phyloP scores from a whole-genome alignment of 1,140 invertebrate species.

The Tetramorium alpestre region DNA sequence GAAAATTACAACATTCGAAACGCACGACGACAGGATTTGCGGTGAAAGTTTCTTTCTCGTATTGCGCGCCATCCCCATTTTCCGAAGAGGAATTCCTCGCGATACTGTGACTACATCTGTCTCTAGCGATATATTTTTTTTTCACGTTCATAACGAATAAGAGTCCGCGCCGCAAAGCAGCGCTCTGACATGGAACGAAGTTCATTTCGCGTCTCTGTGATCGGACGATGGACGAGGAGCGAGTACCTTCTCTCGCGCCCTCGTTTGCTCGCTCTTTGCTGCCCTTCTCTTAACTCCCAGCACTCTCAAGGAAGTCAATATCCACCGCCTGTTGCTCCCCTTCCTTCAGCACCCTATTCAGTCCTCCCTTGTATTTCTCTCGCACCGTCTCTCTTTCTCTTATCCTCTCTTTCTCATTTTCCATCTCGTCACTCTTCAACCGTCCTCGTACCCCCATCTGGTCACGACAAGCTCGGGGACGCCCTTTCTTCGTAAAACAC shows the following conservation, averaged over 20 bases:
- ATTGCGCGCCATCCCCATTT: neutral
- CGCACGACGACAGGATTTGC: conserved; percentile 31
- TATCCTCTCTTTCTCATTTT: conserved; percentile 22
- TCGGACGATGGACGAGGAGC: neutral
- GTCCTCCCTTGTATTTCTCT: conserved; percentile 31
- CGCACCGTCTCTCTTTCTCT: neutral
- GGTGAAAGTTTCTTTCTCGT: conserved; percentile 27
- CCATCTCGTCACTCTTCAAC: neutral
- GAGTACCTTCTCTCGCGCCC: neutral
- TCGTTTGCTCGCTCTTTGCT: conserved; percentile 18
- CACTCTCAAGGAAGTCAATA: conserved; percentile 66
- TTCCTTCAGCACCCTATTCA: conserved; percentile 34
- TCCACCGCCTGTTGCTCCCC: conserved; percentile 69
- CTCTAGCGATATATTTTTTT: conserved; percentile 10
- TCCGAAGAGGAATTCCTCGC: neutral
- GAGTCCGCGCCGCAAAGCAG: neutral
- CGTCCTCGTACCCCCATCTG: conserved; percentile 20
- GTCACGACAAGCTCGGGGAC: conserved; percentile 61
- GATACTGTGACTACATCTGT: conserved; percentile 10
- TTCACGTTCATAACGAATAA: conserved; percentile 27
- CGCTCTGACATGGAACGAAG: conserved; percentile 3
- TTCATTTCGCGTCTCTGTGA: conserved; percentile 24
- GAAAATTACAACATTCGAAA: conserved; percentile 28
- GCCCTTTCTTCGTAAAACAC: conserved; percentile 67
- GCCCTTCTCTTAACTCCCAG: conserved; percentile 6